Evolutionary conservation across 1,140 invertebrate species (phyloP), one percentile per base, ranked within the genome.

Genomic region (Wiebesia pumilae): DNA sequence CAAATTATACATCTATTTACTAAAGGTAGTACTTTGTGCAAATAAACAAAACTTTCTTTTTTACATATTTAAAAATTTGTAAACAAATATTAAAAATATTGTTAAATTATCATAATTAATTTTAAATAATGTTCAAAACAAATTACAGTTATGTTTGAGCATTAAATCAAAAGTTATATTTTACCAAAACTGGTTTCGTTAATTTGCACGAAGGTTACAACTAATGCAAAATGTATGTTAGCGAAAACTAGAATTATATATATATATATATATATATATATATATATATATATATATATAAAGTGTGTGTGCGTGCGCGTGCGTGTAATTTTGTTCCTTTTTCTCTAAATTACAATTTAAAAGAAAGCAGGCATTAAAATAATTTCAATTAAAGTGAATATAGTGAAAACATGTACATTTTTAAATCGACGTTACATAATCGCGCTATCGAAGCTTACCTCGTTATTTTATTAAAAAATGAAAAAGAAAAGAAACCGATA

Each of bases 11-110:
- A 75, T 33, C 21, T 62, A 65, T 73, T 65, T 65, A 84, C 38
- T 86, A 27, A 80, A 81, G 81, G 77, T 81, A 62, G 30, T 71
- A 83, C 65, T 78, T 83, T 87, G 85, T 86, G 85, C 80, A 87
- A 83, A 80, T 87, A 47, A 84, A 84, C 78, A 79, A 77, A 83
- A 83, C 67, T 83, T 35, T 6, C 27, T 24, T 80, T 58, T 58
- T 80, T 73, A 33, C 35, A 30, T 73, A 77, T 79, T 83, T 77
- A 75, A 40, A 77, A 54, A 0, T 83, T 73, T 40, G 19, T 14
- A 78, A 21, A 24, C 30, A 30, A 33, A n/a, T 38, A 54, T 58
- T 58, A 51, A 51, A 33, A 33, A 35, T 71, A 3, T 82, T 58
- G 65, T 82, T 47, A 79, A 79, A 35, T 77, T 75, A 65, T 77